Conservation (phyloP, 2,888 invertebrate species). For the Apomyelois bistriatella region DNA sequence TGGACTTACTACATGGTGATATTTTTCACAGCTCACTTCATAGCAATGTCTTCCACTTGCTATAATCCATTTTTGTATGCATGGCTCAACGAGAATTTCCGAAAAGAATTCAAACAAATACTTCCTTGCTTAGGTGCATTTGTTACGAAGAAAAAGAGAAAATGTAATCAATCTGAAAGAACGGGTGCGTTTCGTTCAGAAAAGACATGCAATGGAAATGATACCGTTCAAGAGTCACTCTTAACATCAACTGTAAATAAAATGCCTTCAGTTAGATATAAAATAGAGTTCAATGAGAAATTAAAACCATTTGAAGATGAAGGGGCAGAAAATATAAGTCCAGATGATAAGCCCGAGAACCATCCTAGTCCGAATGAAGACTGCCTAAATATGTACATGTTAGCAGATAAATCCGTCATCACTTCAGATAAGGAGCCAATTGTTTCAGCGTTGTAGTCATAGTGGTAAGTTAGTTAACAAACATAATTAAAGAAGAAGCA, state of each 20-base stretch:
- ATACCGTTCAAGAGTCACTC: conserved; percentile 70
- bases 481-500: neutral
- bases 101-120: conserved; percentile 92
- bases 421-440: conserved; percentile 70
- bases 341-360: conserved; percentile 67
- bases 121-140: conserved; percentile 81
- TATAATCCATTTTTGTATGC: conserved; percentile 97
- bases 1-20: conserved; percentile 87
- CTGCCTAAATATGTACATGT: conserved; percentile 74
- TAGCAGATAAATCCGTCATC: conserved; percentile 65
- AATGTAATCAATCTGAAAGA: conserved; percentile 65
- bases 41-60: conserved; percentile 96
- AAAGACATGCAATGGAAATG: conserved; percentile 72
- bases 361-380: conserved; percentile 68
- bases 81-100: conserved; percentile 96
- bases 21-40: conserved; percentile 90
- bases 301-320: conserved; percentile 53
- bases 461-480: conserved; percentile 44
- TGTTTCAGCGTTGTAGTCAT: conserved; percentile 63
- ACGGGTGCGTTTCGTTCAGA: conserved; percentile 71
- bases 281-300: conserved; percentile 64
- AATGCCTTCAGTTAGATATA: conserved; percentile 67
- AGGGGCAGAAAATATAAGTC: conserved; percentile 59
- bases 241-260: conserved; percentile 66
- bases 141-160: conserved; percentile 62